Evolutionary conservation across 2,113 vertebrate genomes (phyloP).

Genomic region (Grus americana): DNA sequence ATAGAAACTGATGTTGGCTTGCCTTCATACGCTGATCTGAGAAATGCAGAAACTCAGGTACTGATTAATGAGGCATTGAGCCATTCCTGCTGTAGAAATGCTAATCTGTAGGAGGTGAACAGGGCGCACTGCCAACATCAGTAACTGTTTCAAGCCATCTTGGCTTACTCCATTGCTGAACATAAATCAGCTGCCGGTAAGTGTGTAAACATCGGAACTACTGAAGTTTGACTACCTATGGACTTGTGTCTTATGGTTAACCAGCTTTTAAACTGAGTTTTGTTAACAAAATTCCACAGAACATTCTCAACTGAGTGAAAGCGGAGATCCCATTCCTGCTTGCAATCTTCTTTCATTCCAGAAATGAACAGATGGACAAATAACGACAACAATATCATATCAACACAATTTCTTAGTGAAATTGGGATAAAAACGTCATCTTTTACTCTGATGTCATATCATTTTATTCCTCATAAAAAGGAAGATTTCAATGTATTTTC

Average conservation of each 20-base stretch:
- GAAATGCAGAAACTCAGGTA: not conserved
- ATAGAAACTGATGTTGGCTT: not conserved
- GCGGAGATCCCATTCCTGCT: not conserved
- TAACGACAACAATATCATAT: not conserved
- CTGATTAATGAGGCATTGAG: not conserved
- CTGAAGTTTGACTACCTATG: not conserved
- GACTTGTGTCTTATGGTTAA: not conserved
- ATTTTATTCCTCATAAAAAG: not conserved
- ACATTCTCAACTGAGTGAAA: not conserved
- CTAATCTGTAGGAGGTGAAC: slow-evolving; percentile 27
- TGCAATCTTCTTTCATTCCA: not conserved
- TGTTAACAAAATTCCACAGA: not conserved
- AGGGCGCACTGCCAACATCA: not conserved
- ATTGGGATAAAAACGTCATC: not conserved
- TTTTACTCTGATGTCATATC: not conserved
- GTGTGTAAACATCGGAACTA: not conserved
- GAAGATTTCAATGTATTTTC: not conserved
- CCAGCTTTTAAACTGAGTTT: not conserved
- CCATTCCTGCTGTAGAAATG: not conserved
- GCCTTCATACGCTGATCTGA: accelerated
- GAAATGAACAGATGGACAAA: not conserved
- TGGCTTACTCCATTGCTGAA: not conserved
- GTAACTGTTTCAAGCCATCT: not conserved
- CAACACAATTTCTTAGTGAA: not conserved
- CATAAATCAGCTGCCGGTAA: not conserved